Base-by-base conservation (phyloP, 2,888 invertebrate species). In the Cepaea hortensis region DNA sequence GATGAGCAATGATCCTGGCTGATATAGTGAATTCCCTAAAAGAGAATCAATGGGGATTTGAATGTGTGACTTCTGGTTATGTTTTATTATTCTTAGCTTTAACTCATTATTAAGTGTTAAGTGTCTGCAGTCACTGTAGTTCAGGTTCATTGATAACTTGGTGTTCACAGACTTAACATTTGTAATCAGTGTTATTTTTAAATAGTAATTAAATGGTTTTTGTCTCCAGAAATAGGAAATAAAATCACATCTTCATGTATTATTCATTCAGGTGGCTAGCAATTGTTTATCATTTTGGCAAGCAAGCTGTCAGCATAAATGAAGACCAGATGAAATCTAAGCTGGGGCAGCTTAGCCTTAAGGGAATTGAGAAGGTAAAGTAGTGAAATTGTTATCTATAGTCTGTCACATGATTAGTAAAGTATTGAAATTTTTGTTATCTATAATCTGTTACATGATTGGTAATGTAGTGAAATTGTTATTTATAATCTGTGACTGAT, bases 321-420 rank as follows among this genome's bases (percentile, higher is more conserved):
- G 48, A 85, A 23, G 79, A 72, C 20, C 81, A 87, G 70, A 80
- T 46, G 46, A 68, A 85, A 11, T 82, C 70, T 48, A 87, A 87
- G 7, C 87, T 87, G 62, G 70, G 90, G 23, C 85, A 85, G 3
- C 81, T 88, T 20, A 89, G 89, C 55, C 76, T 81, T 18, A 88
- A 90, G 23, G 92, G 91, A 3, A 88, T 91, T 68, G 77, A 88
- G 11, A 88, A 89, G 90, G 92, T 92, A 87, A 77, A 81, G 72
- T 46, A 50, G 13, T 46, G 35, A 1, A 81, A 81, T 81, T 62
- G 55, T 72, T 23, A 15, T 72, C n/a, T 72, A 23, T 72, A 72
- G 13, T 35, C 35, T 23, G 35, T 23, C 3, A 72, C 72, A 72
- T 7, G n/a, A 7, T 35, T 35, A 1, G 35, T 35, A 35, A 35